phyloP scores from a whole-genome alignment of 2,888 invertebrate genomes.

The Hedychridium roseum region DNA sequence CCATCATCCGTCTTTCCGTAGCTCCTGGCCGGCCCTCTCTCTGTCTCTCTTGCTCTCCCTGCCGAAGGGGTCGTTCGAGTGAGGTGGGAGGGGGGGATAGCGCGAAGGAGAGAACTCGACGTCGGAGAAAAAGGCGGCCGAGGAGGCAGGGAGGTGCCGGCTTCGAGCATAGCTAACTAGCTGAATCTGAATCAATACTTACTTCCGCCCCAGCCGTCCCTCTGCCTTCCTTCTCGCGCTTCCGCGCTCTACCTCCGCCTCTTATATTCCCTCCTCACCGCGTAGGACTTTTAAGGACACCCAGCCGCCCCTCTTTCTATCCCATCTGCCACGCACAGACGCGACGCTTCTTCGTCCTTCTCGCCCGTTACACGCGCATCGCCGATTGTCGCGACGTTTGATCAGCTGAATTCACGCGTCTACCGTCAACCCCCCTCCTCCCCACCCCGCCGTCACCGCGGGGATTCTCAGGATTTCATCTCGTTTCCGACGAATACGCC shows the following conservation, averaged over 20 bases:
- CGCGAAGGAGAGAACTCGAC: slow-evolving; percentile 20
- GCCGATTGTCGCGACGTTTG: slow-evolving; percentile 40
- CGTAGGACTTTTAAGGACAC: no score
- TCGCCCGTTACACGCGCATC: slow-evolving; percentile 20
- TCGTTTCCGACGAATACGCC: slow-evolving; percentile 31
- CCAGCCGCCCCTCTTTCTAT: no score
- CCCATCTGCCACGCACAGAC: slow-evolving; percentile 2
- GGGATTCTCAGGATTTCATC: no score
- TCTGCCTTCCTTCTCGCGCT: slow-evolving; percentile 14
- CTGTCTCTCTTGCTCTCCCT: slow-evolving; percentile 10
- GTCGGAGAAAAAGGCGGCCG: slow-evolving; percentile 24
- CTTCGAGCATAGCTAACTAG: slow-evolving; percentile 58
- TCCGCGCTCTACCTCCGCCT: slow-evolving; percentile 1
- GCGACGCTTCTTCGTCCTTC: not conserved
- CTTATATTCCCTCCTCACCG: slow-evolving; percentile 1
- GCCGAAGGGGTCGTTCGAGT: no score
- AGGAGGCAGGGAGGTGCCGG: slow-evolving; percentile 33
- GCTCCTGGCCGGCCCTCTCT: slow-evolving; percentile 9
- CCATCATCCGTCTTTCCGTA: slow-evolving; percentile 18
- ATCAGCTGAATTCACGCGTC: slow-evolving; percentile 42
- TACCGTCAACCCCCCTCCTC: slow-evolving; percentile 16
- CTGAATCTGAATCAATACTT: slow-evolving; percentile 61
- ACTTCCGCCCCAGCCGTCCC: slow-evolving; percentile 49
- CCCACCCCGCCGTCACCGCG: no score
- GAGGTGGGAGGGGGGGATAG: slow-evolving; percentile 7